A percentile compares a stretch with the other conserved stretches of the same genome.
Evolutionary conservation across 2,797 vertebrate species (phyloP).

Genomic region (Enteromius radiatus): DNA sequence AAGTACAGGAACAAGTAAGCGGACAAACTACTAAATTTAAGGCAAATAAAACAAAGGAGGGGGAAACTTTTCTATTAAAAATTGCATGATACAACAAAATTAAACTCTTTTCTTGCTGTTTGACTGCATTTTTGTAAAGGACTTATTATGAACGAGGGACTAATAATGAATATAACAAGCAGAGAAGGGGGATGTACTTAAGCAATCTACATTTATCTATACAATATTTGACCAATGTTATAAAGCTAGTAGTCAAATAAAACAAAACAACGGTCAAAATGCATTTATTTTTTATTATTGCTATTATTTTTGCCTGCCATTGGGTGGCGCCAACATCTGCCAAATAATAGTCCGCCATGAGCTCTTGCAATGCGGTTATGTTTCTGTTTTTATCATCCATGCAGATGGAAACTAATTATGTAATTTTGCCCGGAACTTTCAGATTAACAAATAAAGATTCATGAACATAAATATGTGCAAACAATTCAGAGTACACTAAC

Average conservation of each 20-base stretch:
- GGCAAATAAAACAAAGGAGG: neutral
- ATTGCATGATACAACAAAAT: neutral
- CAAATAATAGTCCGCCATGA: neutral
- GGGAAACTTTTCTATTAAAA: neutral
- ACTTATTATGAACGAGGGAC: no score
- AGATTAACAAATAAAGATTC: neutral
- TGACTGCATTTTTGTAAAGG: neutral
- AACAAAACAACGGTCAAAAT: neutral
- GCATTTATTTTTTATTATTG: neutral
- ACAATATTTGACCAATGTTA: no score
- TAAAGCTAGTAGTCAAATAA: neutral
- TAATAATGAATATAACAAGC: neutral
- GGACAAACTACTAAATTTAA: neutral
- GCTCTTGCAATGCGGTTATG: neutral
- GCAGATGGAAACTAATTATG: slow-evolving; percentile 3
- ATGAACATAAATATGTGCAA: neutral
- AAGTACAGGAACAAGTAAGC: no score
- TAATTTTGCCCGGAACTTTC: neutral
- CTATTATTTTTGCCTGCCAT: neutral
- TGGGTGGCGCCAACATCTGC: slow-evolving; percentile 25
- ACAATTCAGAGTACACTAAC: neutral
- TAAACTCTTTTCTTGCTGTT: neutral
- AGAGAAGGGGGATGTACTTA: neutral
- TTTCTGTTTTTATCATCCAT: neutral
- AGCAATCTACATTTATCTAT: neutral